These are phyloP conservation scores for Mico argentatus DNA, from an alignment of 2,797 vertebrate species.

Conservation along the genomic window DNA sequence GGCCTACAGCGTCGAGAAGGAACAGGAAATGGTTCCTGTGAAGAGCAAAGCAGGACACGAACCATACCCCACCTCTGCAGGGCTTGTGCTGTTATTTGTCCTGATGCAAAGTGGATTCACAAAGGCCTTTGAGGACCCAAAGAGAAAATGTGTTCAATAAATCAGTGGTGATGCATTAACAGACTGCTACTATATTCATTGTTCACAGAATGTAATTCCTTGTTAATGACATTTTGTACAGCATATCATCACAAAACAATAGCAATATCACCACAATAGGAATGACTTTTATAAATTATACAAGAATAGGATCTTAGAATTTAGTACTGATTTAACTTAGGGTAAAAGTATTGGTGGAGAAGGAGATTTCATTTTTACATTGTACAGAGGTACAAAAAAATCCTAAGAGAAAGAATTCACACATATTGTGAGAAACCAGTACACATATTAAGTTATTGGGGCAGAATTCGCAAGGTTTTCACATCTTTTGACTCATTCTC, in stretches of 20 bases:
- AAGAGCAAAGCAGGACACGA: not conserved
- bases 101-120: slow-evolving; percentile 53
- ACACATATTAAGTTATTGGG: not conserved
- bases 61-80: slow-evolving; percentile 42
- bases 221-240: slow-evolving; percentile 67
- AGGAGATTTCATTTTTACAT: slow-evolving; percentile 14
- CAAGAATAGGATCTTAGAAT: slow-evolving; percentile 61
- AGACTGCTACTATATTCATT: slow-evolving; percentile 52
- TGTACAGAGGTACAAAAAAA: not conserved
- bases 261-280: slow-evolving; percentile 13
- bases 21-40: not conserved
- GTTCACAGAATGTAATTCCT: slow-evolving; percentile 61
- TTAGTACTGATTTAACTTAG: slow-evolving; percentile 54
- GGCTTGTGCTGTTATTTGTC: slow-evolving; percentile 41
- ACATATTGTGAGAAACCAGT: not conserved
- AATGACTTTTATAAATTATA: slow-evolving; percentile 69
- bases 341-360: slow-evolving; percentile 32
- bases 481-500: not conserved
- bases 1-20: not conserved
- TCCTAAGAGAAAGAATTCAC: not conserved
- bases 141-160: slow-evolving; percentile 68
- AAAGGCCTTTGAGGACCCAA: slow-evolving; percentile 59
- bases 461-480: not conserved
- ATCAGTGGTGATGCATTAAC: slow-evolving; percentile 69
- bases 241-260: slow-evolving; percentile 74